These are phyloP conservation scores for Belonocnema kinseyi DNA, from an alignment of 1,140 invertebrate species.

Conservation along the genomic window DNA sequence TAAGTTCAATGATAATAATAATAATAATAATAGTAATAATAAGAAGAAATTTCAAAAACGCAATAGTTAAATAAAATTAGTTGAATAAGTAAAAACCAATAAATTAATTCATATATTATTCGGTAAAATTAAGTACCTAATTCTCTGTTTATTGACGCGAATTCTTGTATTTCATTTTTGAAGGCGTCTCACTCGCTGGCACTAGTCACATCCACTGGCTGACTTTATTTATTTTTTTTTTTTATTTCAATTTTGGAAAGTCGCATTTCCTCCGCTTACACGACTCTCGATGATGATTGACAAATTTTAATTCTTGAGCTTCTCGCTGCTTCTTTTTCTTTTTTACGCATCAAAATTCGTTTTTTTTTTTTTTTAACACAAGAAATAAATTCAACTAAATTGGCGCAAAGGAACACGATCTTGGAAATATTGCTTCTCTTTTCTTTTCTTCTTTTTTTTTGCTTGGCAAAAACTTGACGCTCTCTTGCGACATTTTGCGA, in stretches of 20 bases:
- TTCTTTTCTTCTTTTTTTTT: background rate
- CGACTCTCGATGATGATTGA: constrained; percentile 27
- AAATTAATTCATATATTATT: background rate
- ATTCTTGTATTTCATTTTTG: background rate
- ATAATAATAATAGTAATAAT: too few relatives aligned
- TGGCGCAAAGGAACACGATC: background rate
- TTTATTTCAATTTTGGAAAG: constrained; percentile 21
- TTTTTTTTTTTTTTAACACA: background rate
- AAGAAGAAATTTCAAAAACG: too few relatives aligned
- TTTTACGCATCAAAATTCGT: constrained; percentile 20
- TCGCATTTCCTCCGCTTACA: constrained; percentile 7
- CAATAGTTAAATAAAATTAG: background rate
- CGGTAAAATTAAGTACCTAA: background rate
- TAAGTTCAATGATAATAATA: background rate
- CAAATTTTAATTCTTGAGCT: constrained; percentile 25
- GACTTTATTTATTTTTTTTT: constrained; percentile 32
- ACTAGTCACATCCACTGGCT: constrained; percentile 57
- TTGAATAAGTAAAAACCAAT: background rate
- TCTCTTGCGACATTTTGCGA: background rate
- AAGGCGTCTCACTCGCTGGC: constrained; percentile 51
- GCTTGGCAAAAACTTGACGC: background rate
- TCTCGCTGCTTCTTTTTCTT: constrained; percentile 38
- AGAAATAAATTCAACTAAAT: background rate
- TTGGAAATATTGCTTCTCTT: background rate
- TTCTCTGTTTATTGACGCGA: background rate